Percentiles rank a stretch among this genome's conserved stretches.
These are phyloP conservation scores for Melanotaenia boesemani DNA, from an alignment of 2,797 vertebrate genomes.

Conservation along the genomic window DNA sequence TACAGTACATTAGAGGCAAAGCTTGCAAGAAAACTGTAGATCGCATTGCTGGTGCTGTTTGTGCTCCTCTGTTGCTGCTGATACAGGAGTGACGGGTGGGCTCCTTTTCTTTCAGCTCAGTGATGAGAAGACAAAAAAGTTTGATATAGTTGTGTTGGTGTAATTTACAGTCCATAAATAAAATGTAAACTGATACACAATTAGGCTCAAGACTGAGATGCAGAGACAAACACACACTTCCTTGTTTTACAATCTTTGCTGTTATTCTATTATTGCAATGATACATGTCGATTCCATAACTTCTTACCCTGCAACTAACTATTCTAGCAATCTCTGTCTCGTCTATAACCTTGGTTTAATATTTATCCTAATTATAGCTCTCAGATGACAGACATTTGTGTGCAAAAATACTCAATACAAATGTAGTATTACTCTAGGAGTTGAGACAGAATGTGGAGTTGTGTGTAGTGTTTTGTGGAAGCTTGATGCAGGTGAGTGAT, in stretches of 20 bases:
- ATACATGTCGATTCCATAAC: background rate
- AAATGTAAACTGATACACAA: background rate
- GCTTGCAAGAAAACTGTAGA: conserved; percentile 37
- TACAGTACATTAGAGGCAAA: conserved; percentile 66
- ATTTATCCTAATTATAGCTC: background rate
- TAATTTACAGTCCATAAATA: background rate
- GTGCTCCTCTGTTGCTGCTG: conserved; percentile 33
- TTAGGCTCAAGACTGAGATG: background rate
- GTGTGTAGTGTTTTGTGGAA: background rate
- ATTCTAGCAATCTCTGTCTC: background rate
- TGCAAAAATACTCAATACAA: background rate
- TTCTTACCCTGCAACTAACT: background rate
- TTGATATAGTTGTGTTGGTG: background rate
- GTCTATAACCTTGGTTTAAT: background rate
- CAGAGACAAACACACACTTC: background rate
- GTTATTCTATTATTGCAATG: background rate
- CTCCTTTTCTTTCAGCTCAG: conserved; percentile 10
- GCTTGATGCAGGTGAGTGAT: background rate
- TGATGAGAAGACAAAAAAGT: background rate
- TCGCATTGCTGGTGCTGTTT: conserved; percentile 49
- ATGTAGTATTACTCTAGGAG: background rate
- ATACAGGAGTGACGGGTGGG: conserved; percentile 33
- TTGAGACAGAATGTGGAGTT: background rate
- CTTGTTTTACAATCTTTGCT: background rate
- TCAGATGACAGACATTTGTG: background rate